A percentile compares a stretch with the other conserved stretches of the same genome.
Evolutionary conservation across 2,797 vertebrate genomes (phyloP).

Genomic region (Argya squamiceps): DNA sequence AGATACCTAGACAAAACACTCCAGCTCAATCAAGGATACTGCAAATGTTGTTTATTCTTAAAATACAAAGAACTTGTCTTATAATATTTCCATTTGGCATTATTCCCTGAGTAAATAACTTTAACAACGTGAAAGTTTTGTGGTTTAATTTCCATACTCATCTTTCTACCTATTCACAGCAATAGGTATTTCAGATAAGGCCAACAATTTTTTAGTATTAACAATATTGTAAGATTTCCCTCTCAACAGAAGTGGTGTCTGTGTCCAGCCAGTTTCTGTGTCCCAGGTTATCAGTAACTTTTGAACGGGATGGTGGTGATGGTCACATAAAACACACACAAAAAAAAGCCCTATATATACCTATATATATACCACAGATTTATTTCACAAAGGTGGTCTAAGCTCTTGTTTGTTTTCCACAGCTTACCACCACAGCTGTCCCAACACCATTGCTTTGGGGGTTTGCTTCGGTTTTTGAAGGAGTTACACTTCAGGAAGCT

Average conservation of each 20-base stretch:
- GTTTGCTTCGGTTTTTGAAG: neutral
- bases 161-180: neutral
- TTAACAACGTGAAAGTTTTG: neutral
- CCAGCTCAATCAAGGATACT: neutral
- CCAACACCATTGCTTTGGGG: neutral
- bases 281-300: neutral
- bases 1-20: neutral
- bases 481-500: neutral
- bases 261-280: neutral
- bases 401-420: neutral
- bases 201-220: neutral
- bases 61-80: neutral
- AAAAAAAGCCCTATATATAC: neutral
- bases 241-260: neutral
- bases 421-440: neutral
- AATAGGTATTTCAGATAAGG: neutral
- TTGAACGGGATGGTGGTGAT: neutral
- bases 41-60: neutral
- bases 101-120: neutral
- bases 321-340: neutral
- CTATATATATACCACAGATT: neutral
- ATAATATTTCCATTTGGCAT: neutral
- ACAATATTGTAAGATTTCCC: neutral
- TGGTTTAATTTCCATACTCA: neutral
- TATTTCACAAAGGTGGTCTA: neutral